A percentile compares a stretch with the other conserved stretches of the same genome.
These are phyloP conservation scores for Seriola quinqueradiata DNA, from an alignment of 2,113 vertebrate species.

Conservation along the genomic window DNA sequence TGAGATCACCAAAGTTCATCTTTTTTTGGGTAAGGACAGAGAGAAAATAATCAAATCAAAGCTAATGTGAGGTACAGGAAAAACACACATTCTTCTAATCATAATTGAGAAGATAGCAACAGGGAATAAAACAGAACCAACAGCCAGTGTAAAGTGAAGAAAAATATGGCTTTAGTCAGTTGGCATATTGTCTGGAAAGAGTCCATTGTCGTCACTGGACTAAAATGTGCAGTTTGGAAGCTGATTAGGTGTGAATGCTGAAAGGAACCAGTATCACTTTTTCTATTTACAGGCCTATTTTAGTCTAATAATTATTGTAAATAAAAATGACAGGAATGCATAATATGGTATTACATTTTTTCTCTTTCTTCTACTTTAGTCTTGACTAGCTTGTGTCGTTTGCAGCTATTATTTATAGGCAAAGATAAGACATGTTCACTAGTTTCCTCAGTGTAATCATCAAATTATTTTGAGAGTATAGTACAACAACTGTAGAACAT, in stretches of 20 bases:
- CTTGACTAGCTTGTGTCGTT: neutral
- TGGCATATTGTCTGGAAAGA: constrained; percentile 52
- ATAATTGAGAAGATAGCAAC: neutral
- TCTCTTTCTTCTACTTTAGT: neutral
- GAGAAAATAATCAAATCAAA: constrained; percentile 51
- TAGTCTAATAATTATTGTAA: constrained; percentile 15
- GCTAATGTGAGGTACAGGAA: constrained; percentile 21
- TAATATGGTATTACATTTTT: constrained; percentile 8
- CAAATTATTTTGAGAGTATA: neutral
- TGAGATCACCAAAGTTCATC: constrained; percentile 70
- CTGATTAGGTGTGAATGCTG: constrained; percentile 59
- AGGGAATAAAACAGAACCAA: constrained; percentile 3
- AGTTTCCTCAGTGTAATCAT: neutral
- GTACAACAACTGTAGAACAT: neutral
- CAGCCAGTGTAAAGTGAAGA: constrained; percentile 4
- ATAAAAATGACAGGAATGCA: neutral
- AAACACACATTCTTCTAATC: constrained; percentile 10
- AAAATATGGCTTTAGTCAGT: constrained; percentile 47
- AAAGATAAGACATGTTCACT: neutral
- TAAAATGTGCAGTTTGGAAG: constrained; percentile 49
- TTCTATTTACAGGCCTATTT: constrained; percentile 46
- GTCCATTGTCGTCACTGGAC: constrained; percentile 41
- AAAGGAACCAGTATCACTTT: constrained; percentile 43
- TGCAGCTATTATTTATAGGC: constrained; percentile 3
- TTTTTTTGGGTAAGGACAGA: constrained; percentile 36